These are phyloP conservation scores for Heliconius cydno DNA, from an alignment of 2,888 invertebrate species.

Conservation along the genomic window DNA sequence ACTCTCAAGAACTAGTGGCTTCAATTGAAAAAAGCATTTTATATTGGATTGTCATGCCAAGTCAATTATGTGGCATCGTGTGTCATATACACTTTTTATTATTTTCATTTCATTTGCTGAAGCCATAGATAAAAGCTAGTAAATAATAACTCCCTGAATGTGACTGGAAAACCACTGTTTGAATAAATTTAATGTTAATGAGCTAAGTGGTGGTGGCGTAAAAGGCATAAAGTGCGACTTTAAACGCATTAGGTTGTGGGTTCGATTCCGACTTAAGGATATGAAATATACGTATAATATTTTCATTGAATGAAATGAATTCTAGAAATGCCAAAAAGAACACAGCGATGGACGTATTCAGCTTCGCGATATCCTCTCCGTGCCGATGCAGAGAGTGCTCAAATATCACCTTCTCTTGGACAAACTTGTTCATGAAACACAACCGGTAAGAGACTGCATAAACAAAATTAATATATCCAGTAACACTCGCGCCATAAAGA, in stretches of 20 bases:
- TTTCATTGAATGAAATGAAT: constrained; percentile 38
- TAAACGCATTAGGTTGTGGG: too few species aligned
- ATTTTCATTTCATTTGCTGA: not conserved
- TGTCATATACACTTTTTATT: too few species aligned
- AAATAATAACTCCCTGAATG: not conserved
- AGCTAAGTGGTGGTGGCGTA: too few species aligned
- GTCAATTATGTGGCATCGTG: too few species aligned
- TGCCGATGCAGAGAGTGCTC: constrained; percentile 99
- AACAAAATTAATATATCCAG: too few species aligned
- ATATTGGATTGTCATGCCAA: too few species aligned
- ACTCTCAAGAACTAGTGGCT: too few species aligned
- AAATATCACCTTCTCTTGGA: constrained; percentile 98
- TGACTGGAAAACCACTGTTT: not conserved
- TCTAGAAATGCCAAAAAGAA: constrained; percentile 94
- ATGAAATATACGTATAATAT: too few species aligned
- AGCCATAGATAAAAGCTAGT: not conserved
- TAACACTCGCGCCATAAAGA: too few species aligned
- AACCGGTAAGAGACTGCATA: constrained; percentile 82
- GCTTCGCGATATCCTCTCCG: constrained; percentile 96
- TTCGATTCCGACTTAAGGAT: too few species aligned
- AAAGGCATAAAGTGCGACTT: too few species aligned
- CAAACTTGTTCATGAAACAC: constrained; percentile 93
- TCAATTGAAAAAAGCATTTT: too few species aligned
- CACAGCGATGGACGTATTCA: constrained; percentile 98
- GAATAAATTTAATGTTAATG: not conserved